A percentile compares a stretch with the other conserved stretches of the same genome.
phyloP scores from a whole-genome alignment of 2,113 vertebrate genomes.

The Sapayoa aenigma region DNA sequence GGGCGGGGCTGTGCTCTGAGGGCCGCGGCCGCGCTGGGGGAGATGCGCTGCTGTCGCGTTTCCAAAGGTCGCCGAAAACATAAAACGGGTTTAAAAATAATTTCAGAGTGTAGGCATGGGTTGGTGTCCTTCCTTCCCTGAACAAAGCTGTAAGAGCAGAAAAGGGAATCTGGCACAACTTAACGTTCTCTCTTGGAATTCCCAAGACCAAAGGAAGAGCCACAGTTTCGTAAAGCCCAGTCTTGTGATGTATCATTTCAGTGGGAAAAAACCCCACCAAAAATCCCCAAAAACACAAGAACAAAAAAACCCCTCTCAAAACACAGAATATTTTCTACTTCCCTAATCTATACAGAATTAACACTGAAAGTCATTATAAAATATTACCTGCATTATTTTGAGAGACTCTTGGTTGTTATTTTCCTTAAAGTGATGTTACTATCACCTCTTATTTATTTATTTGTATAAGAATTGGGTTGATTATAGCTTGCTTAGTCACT shows the following conservation, averaged over 20 bases:
- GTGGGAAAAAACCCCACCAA: not conserved
- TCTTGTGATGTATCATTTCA: not conserved
- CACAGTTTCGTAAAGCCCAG: not conserved
- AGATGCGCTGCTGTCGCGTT: no score
- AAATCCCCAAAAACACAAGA: not conserved
- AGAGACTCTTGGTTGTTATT: not conserved
- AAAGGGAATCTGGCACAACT: not conserved
- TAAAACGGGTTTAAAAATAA: not conserved
- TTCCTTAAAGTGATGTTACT: not conserved
- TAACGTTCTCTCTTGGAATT: fast-evolving
- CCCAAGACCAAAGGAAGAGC: not conserved
- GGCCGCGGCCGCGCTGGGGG: no score
- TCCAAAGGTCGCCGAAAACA: no score
- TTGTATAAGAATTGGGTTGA: not conserved
- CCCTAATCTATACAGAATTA: not conserved
- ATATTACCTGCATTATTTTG: not conserved
- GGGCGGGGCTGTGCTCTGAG: not conserved
- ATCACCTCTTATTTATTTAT: not conserved
- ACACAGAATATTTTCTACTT: not conserved
- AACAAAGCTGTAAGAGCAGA: not conserved
- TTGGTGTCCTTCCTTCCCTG: not conserved
- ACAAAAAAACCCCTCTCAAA: not conserved
- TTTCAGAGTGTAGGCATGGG: fast-evolving
- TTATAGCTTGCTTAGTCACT: not conserved
- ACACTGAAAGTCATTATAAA: not conserved